Evolutionary conservation across 92 coral and sea anemone species (phyloP), one percentile per base, ranked within the genome.

Genomic region (Ricordea florida): DNA sequence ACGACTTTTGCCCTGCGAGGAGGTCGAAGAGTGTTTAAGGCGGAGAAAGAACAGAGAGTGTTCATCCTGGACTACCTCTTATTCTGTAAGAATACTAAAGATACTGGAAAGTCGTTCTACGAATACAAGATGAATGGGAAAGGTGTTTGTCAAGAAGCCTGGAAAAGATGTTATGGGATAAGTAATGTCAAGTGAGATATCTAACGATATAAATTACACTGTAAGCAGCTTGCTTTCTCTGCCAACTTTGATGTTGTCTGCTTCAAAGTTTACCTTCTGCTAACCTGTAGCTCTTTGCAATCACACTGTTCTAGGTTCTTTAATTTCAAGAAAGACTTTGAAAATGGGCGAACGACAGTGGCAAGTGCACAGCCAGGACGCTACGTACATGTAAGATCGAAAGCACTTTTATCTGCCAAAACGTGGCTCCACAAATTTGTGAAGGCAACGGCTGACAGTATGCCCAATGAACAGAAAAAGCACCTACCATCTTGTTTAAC

Each of bases 231-330:
- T 28, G 15, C 3, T 11, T 56, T 10, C 0, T 16, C 14, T 52
- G 33, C 23, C 33, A 37, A 34, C 3, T 33, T 62, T 18, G n/a
- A n/a, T n/a, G n/a, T n/a, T n/a, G n/a, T n/a, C n/a, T n/a, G n/a
- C n/a, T n/a, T n/a, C n/a, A n/a, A n/a, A n/a, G n/a, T n/a, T n/a
- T n/a, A n/a, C n/a, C n/a, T n/a, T n/a, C n/a, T n/a, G n/a, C n/a
- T n/a, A n/a, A n/a, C n/a, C n/a, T n/a, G n/a, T n/a, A n/a, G n/a
- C n/a, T n/a, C n/a, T n/a, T n/a, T n/a, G n/a, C n/a, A n/a, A n/a
- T n/a, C n/a, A n/a, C n/a, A n/a, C n/a, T n/a, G n/a, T n/a, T n/a
- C 43, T 56, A 76, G 74, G 68, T 76, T 76, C 51, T 66, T 59
- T 66, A 62, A 62, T 48, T 47, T 76, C 37, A 76, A 63, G 26